A percentile compares a stretch with the other conserved stretches of the same genome.
Conservation (phyloP, 2,888 invertebrate genomes). For the Diadromus collaris region DNA sequence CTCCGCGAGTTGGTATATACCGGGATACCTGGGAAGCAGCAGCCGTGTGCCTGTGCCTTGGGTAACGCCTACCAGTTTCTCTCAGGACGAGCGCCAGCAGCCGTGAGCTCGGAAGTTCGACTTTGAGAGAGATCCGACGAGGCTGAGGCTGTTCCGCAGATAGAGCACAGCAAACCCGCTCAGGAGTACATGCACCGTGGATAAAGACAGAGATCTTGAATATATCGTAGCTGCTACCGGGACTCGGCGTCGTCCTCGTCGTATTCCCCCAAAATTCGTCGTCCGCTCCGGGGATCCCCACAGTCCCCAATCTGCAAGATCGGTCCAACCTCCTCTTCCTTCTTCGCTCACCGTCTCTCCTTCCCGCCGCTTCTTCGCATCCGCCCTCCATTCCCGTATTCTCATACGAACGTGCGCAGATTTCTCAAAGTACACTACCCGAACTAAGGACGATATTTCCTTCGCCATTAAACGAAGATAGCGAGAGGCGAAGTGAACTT, state of each 20-base stretch:
- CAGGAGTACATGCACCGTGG: conserved; percentile 33
- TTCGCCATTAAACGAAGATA: conserved; percentile 6
- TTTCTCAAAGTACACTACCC: conserved; percentile 40
- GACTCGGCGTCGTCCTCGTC: conserved; percentile 11
- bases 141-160: conserved; percentile 45
- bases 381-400: conserved; percentile 44
- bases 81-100: conserved; percentile 35
- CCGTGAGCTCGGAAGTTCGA: conserved; percentile 55
- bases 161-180: conserved; percentile 1
- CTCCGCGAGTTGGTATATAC: conserved; percentile 47
- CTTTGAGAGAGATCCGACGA: conserved; percentile 43
- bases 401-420: conserved; percentile 49
- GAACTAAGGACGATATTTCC: conserved; percentile 28
- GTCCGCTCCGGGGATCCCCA: neutral
- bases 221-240: conserved; percentile 17
- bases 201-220: conserved; percentile 46
- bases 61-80: conserved; percentile 59
- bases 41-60: conserved; percentile 50
- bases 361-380: conserved; percentile 16
- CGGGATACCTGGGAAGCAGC: conserved; percentile 38
- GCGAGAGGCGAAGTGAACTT: neutral
- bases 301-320: conserved; percentile 47
- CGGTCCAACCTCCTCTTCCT: conserved; percentile 34
- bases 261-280: conserved; percentile 25
- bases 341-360: conserved; percentile 7